phyloP scores from a whole-genome alignment of 2,113 vertebrate species.

The Toxostoma redivivum region DNA sequence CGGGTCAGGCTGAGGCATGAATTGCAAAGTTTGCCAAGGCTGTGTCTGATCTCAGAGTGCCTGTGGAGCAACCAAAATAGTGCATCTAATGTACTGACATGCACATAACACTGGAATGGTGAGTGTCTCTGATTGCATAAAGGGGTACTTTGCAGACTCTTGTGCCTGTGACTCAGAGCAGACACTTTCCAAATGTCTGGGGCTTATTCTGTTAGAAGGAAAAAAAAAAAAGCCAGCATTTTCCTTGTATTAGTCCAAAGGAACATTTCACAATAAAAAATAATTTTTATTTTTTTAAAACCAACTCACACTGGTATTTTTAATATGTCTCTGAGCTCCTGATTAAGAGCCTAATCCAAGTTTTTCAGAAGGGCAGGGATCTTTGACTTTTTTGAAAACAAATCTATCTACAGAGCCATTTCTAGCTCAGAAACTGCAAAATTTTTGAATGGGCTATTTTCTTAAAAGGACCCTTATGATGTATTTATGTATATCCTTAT shows the following conservation, averaged over 20 bases:
- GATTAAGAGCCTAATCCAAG: neutral
- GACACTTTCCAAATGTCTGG: conserved; percentile 63
- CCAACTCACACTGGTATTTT: neutral
- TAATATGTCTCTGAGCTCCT: neutral
- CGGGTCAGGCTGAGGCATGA: conserved; percentile 52
- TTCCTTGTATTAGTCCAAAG: conserved; percentile 43
- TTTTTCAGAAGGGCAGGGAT: neutral
- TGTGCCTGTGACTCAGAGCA: conserved; percentile 50
- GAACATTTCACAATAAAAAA: conserved; percentile 62
- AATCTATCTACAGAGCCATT: neutral
- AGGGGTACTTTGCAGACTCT: neutral
- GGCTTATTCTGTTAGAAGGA: neutral
- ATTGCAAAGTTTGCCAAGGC: conserved; percentile 59
- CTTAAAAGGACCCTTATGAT: neutral
- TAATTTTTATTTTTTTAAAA: neutral
- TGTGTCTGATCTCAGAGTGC: conserved; percentile 40
- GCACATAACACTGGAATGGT: neutral
- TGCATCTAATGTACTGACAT: conserved; percentile 25
- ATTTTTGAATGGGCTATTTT: neutral
- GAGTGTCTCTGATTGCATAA: conserved; percentile 39
- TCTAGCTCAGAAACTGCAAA: neutral
- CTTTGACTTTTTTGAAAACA: neutral
- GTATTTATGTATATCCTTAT: neutral
- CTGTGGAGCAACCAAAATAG: conserved; percentile 44
- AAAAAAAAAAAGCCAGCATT: neutral